phyloP scores from a whole-genome alignment of 2,113 vertebrate genomes.

The Cyrtonyx montezumae region DNA sequence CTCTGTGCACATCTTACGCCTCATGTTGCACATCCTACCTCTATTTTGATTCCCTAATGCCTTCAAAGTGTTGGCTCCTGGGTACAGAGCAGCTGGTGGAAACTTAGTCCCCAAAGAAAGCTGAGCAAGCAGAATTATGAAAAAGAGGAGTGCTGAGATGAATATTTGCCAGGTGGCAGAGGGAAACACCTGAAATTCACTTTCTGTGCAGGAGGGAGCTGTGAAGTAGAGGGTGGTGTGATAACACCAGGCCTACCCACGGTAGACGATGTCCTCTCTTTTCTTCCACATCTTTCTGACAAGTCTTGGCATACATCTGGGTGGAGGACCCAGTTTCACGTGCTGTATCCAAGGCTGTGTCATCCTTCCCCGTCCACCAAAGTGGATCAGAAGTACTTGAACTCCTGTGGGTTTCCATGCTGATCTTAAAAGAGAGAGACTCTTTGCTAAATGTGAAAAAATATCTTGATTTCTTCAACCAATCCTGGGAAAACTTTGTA shows the following conservation, averaged over 20 bases:
- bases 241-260: background rate
- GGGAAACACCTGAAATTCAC: background rate
- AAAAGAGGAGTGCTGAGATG: background rate
- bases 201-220: background rate
- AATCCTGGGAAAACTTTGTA: background rate
- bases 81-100: background rate
- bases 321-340: background rate
- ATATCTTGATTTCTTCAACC: background rate
- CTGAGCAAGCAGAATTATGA: background rate
- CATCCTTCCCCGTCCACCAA: background rate
- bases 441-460: background rate
- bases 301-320: background rate
- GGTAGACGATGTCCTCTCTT: background rate
- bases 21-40: background rate
- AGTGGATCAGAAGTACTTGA: background rate
- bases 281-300: too few relatives aligned
- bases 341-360: background rate
- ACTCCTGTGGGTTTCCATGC: background rate
- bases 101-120: background rate
- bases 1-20: background rate
- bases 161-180: rapidly evolving
- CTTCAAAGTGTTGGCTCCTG: background rate
- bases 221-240: background rate
- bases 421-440: background rate
- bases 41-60: background rate